A percentile compares a stretch with the other conserved stretches of the same genome.
Evolutionary conservation across 1,140 invertebrate genomes (phyloP).

Genomic region (Atta cephalotes): DNA sequence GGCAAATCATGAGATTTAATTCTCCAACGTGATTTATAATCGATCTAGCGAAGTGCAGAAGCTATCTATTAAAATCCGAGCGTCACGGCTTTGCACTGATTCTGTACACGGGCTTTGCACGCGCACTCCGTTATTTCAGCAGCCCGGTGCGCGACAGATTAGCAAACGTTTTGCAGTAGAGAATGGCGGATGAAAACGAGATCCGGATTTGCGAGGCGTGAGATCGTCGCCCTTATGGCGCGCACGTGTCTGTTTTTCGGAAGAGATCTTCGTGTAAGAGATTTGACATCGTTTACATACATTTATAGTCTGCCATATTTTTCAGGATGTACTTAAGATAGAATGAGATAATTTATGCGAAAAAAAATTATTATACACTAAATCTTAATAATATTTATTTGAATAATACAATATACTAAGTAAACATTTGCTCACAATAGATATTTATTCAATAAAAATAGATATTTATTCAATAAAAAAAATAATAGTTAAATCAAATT

Average conservation of each 20-base stretch:
- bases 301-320: no score
- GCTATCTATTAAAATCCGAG: neutral
- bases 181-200: neutral
- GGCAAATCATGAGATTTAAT: constrained; percentile 31
- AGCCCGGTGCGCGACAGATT: neutral
- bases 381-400: no score
- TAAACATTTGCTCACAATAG: no score
- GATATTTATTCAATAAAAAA: no score
- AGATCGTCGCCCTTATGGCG: constrained; percentile 62
- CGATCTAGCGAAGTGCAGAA: neutral
- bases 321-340: no score
- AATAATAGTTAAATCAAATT: no score
- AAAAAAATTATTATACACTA: no score
- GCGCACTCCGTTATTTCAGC: neutral
- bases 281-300: no score
- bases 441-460: no score
- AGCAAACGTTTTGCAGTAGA: neutral
- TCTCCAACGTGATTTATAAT: constrained; percentile 30
- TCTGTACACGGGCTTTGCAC: neutral
- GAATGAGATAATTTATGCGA: no score
- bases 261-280: no score
- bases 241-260: constrained; percentile 46
- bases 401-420: no score
- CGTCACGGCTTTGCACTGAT: neutral
- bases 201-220: constrained; percentile 60